Evolutionary conservation across 2,888 invertebrate species (phyloP), one percentile per base, ranked within the genome.

Genomic region (Branchipolynoe longqiensis): DNA sequence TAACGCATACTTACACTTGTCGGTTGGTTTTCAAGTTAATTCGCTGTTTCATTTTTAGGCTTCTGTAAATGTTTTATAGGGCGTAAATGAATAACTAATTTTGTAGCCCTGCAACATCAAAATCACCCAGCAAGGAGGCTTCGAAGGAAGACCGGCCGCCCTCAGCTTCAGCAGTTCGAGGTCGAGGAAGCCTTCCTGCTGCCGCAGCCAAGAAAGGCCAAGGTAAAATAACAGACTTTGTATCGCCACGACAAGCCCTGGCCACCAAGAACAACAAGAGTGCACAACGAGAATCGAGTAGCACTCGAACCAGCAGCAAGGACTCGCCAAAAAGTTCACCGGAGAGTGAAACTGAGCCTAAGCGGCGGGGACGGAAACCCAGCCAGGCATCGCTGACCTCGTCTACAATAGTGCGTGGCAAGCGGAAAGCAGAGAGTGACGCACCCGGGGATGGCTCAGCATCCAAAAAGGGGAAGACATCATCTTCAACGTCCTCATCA

Each of bases 191-290:
- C 38, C 58, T n/a, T 0, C 36, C 31, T 12, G 56, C 74, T 1
- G 40, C 36, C 74, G 62, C 18, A 12, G n/a, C 82, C 36, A 84
- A 59, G 56, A 86, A 33, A 12, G 81, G 74, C 28, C 87, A 86
- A 54, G 86, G 85, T 54, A 87, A 87, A 62, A 87, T 87, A 82
- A 87, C 87, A 62, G 87, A 87, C 87, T 87, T 85, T 82, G 73
- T 87, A 48, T 56, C 74, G 22, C 73, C 56, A 56, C 48, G 83
- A 22, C 84, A 41, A 58, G 84, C 84, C 56, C 64, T 84, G 36
- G 73, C 84, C 0, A 64, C 62, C 1, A 56, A 41, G 36, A 48
- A 56, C 56, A 73, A 73, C 25, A 73, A 36, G 25, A 48, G 64
- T 0, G 40, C 83, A 25, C 22, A 33, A 8, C 36, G 40, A 62